These are phyloP conservation scores for Copidosoma floridanum DNA, from an alignment of 1,140 invertebrate species.

Conservation along the genomic window DNA sequence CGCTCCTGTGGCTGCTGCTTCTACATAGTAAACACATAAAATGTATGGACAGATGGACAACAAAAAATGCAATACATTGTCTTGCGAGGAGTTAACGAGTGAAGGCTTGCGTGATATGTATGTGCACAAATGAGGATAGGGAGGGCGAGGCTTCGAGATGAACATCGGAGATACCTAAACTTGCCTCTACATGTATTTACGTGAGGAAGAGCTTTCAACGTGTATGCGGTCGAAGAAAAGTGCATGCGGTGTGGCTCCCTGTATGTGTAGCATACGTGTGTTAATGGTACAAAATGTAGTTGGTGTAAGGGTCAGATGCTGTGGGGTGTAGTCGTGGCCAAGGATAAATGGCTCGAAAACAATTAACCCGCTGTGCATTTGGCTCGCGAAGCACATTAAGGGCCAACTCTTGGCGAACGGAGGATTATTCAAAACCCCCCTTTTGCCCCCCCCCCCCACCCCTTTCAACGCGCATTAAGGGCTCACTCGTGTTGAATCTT, in stretches of 20 bases:
- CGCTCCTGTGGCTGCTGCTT: too few species aligned
- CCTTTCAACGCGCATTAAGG: too few species aligned
- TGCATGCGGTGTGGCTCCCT: neutral
- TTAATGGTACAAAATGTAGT: neutral
- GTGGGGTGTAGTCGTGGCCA: neutral
- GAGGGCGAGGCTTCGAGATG: too few species aligned
- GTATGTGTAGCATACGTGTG: neutral
- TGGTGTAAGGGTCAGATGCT: neutral
- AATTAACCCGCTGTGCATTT: constrained; percentile 1
- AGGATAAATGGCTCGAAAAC: constrained; percentile 12
- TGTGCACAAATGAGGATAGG: constrained; percentile 6
- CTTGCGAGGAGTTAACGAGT: neutral
- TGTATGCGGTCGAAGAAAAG: too few species aligned
- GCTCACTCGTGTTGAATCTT: too few species aligned
- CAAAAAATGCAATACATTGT: neutral
- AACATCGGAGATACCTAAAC: too few species aligned
- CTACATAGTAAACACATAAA: too few species aligned
- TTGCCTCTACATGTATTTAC: too few species aligned
- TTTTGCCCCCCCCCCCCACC: too few species aligned
- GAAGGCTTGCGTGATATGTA: neutral
- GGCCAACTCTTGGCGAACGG: too few species aligned
- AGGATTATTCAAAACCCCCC: constrained; percentile 8
- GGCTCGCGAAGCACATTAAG: neutral
- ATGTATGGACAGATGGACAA: neutral
- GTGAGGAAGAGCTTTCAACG: too few species aligned